Evolutionary conservation across 1,140 invertebrate genomes (phyloP).

Genomic region (Aphis craccivora): DNA sequence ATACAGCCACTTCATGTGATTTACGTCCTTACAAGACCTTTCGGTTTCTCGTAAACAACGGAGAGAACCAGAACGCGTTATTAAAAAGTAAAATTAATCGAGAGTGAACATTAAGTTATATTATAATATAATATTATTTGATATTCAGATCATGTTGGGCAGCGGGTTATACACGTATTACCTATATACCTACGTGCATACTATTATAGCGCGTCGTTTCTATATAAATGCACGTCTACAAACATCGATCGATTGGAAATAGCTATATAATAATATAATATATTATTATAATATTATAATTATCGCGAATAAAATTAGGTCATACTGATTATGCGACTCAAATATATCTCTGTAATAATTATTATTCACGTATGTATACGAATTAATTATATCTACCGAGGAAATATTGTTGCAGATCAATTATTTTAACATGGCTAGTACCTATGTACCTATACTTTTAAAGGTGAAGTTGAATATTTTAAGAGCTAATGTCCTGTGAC

Average conservation of each 20-base stretch:
- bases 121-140: not conserved
- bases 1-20: too few relatives aligned
- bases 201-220: not conserved
- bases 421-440: not conserved
- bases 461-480: not conserved
- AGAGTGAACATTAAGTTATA: not conserved
- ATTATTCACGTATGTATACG: not conserved
- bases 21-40: not conserved
- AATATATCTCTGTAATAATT: not conserved
- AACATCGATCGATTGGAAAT: not conserved
- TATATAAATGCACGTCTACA: not conserved
- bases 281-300: not conserved
- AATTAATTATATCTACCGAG: not conserved
- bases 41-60: not conserved
- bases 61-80: not conserved
- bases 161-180: too few relatives aligned
- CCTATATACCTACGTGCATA: not conserved
- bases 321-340: not conserved
- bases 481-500: not conserved
- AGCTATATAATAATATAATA: not conserved
- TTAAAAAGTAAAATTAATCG: not conserved
- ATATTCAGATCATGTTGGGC: not conserved
- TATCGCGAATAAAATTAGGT: not conserved
- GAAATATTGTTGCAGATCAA: not conserved
- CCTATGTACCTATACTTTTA: not conserved